A percentile compares a stretch with the other conserved stretches of the same genome.
Evolutionary conservation across 2,113 vertebrate species (phyloP).

Genomic region (Stegastes partitus): DNA sequence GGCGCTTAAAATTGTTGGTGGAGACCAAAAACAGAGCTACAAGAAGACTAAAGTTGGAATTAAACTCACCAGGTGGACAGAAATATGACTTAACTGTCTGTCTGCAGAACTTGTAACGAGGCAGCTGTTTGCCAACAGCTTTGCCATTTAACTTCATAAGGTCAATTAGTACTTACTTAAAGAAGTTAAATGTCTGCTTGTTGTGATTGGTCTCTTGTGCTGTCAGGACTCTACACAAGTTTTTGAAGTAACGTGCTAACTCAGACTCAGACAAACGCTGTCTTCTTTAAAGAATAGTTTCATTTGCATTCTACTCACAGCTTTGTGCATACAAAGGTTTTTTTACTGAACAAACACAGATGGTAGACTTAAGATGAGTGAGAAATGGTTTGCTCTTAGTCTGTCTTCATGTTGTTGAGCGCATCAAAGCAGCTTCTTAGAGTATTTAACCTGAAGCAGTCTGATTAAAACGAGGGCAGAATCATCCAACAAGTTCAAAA

Average conservation of each 20-base stretch:
- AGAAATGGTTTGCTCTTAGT: constrained; percentile 34
- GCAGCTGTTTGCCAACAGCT: no score
- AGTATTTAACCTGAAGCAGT: constrained; percentile 48
- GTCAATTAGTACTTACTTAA: no score
- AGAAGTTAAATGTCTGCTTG: background rate
- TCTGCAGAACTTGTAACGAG: background rate
- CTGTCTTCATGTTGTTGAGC: constrained; percentile 21
- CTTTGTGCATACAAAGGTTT: background rate
- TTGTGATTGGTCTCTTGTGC: background rate
- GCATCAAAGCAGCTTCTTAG: constrained; percentile 43
- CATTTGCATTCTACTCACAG: constrained; percentile 8
- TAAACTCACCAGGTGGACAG: background rate
- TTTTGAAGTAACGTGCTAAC: background rate
- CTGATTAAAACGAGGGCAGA: constrained; percentile 27
- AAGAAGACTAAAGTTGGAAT: no score
- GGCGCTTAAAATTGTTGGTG: background rate
- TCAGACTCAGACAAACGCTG: background rate
- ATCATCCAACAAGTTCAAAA: constrained; percentile 32
- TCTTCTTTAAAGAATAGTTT: background rate
- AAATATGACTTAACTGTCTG: background rate
- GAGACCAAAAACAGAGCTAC: background rate
- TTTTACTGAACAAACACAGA: constrained; percentile 7
- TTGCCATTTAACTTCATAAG: no score
- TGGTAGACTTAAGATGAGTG: constrained; percentile 13
- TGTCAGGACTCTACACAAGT: background rate